phyloP scores from a whole-genome alignment of 2,113 vertebrate genomes.

The Rostratula benghalensis region DNA sequence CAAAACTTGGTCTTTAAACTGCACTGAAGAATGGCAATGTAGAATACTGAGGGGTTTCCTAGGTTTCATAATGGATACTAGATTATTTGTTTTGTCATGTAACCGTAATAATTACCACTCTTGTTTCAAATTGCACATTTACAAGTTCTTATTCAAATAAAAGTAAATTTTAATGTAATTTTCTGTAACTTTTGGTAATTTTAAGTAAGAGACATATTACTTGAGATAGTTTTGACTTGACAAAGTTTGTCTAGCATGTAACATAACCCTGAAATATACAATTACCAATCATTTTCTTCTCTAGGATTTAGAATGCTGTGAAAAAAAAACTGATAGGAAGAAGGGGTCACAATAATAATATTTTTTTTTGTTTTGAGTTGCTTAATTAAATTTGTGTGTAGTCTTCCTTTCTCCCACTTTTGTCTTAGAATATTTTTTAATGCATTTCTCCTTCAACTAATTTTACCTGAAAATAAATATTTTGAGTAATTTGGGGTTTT shows the following conservation, averaged over 20 bases:
- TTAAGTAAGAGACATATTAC: neutral
- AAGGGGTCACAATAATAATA: neutral
- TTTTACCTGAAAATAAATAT: neutral
- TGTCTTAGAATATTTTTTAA: neutral
- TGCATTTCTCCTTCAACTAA: neutral
- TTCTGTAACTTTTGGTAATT: neutral
- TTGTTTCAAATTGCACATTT: neutral
- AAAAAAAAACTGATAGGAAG: neutral
- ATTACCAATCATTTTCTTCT: neutral
- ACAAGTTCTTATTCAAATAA: neutral
- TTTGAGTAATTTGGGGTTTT: neutral
- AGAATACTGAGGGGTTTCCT: neutral
- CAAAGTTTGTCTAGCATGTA: neutral
- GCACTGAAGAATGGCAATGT: neutral
- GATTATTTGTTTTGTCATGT: neutral
- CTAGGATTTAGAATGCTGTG: neutral
- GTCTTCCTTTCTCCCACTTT: neutral
- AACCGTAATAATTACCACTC: neutral
- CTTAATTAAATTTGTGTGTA: neutral
- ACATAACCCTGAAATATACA: neutral
- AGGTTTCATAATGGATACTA: neutral
- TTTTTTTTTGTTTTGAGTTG: neutral
- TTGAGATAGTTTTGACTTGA: neutral
- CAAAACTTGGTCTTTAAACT: neutral
- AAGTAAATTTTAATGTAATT: neutral